Conservation (phyloP, 2,113 vertebrate genomes). For the Leptobrachium leishanense region DNA sequence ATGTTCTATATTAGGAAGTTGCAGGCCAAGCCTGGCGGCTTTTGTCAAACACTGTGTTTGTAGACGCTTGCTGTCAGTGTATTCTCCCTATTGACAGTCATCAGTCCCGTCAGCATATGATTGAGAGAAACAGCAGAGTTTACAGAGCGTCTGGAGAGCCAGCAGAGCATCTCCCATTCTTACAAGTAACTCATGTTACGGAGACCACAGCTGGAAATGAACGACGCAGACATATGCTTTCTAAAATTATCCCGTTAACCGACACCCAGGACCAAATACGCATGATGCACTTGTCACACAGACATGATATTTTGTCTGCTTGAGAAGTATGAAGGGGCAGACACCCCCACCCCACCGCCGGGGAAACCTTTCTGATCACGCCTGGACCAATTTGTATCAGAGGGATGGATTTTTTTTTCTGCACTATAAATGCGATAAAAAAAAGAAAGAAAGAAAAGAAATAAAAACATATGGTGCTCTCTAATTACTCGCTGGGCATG, state of each 20-base stretch:
- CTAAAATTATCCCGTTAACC: slow-evolving; percentile 66
- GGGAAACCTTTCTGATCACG: too few species aligned
- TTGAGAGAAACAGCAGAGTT: slow-evolving; percentile 24
- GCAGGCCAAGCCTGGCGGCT: too few species aligned
- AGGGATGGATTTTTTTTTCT: too few species aligned
- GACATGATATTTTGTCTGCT: slow-evolving; percentile 46
- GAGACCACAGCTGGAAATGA: slow-evolving; percentile 57
- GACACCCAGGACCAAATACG: slow-evolving; percentile 58
- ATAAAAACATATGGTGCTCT: too few species aligned
- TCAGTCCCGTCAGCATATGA: slow-evolving; percentile 8
- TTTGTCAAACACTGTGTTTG: neutral
- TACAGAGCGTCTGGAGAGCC: slow-evolving; percentile 13
- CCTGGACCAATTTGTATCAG: too few species aligned
- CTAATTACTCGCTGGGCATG: too few species aligned
- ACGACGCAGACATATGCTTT: slow-evolving; percentile 58
- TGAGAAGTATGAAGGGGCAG: slow-evolving; percentile 23
- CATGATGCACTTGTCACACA: slow-evolving; percentile 50
- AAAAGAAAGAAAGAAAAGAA: too few species aligned
- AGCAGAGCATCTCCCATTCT: slow-evolving; percentile 12
- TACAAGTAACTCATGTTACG: slow-evolving; percentile 53
- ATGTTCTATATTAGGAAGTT: too few species aligned
- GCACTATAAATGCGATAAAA: too few species aligned
- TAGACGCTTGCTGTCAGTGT: neutral
- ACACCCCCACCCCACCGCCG: neutral
- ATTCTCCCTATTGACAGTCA: neutral